Percentiles rank a stretch among this genome's conserved stretches.
Conservation (phyloP, 2,797 vertebrate species). For the Catamblyrhynchus diadema region DNA sequence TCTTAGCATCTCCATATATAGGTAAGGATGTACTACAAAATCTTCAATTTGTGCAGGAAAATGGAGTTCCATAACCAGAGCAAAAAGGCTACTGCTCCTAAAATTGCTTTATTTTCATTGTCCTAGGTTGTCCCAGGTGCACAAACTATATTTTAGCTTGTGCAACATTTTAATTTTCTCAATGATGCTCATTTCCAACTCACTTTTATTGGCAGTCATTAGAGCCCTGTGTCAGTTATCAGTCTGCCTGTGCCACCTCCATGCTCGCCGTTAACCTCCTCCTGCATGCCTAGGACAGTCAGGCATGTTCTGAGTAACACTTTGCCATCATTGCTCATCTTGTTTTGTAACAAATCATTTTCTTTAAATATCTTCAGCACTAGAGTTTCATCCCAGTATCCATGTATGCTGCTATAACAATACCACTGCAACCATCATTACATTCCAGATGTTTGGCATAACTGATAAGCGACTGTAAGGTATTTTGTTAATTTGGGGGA, state of each 20-base stretch:
- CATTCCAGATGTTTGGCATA: conserved; percentile 75
- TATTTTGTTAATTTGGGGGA: conserved; percentile 72
- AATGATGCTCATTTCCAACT: conserved; percentile 13
- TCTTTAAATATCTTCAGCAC: conserved; percentile 69
- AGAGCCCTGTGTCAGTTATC: conserved; percentile 67
- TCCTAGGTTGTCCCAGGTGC: conserved; percentile 30
- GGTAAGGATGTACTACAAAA: conserved; percentile 57
- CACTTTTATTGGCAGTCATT: conserved; percentile 54
- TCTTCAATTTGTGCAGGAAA: conserved; percentile 66
- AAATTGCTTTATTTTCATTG: conserved; percentile 39
- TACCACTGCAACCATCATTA: conserved; percentile 73
- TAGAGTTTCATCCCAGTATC: conserved; percentile 73
- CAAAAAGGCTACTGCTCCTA: conserved; percentile 58
- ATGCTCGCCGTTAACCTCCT: conserved; percentile 82
- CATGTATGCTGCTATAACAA: conserved; percentile 74
- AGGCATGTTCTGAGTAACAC: conserved; percentile 72
- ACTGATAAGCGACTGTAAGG: conserved; percentile 60
- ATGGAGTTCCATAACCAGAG: conserved; percentile 42
- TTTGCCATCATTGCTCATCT: conserved; percentile 65
- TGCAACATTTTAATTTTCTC: conserved; percentile 46
- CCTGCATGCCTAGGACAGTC: conserved; percentile 82
- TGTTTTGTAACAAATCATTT: conserved; percentile 71
- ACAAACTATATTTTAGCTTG: conserved; percentile 54
- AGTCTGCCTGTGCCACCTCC: conserved; percentile 82
- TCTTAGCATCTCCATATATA: conserved; percentile 77